Evolutionary conservation across 23 tunicate genomes (phyloP).

Genomic region (Diplosoma virens): DNA sequence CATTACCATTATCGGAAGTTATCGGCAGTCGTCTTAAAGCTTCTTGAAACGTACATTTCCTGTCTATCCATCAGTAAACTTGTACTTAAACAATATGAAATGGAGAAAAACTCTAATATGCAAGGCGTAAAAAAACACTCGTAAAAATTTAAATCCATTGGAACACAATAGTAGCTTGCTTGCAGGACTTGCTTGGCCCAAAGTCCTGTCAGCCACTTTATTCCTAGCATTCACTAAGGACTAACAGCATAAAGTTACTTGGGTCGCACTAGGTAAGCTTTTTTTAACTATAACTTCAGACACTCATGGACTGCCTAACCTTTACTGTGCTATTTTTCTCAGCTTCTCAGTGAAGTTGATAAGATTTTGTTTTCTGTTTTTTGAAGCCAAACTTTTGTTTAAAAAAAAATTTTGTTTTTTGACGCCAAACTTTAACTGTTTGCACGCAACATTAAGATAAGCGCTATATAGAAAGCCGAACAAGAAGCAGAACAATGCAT

Average conservation of each 20-base stretch:
- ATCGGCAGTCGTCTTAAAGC: background rate
- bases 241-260: background rate
- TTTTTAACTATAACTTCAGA: background rate
- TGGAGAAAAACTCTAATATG: background rate
- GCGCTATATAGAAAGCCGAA: background rate
- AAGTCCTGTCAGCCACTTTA: background rate
- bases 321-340: background rate
- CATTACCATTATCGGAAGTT: background rate
- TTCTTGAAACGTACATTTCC: background rate
- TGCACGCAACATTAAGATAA: background rate
- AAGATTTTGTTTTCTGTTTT: too few relatives aligned
- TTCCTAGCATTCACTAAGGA: background rate
- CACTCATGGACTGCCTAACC: background rate
- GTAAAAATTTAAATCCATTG: background rate
- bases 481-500: background rate
- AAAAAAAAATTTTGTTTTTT: background rate
- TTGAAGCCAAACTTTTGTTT: too few relatives aligned
- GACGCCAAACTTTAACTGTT: background rate
- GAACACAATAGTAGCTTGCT: background rate
- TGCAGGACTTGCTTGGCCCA: background rate
- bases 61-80: background rate
- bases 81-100: background rate
- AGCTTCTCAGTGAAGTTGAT: too few relatives aligned
- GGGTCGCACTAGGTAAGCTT: background rate
- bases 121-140: background rate